A percentile compares a stretch with the other conserved stretches of the same genome.
phyloP scores from a whole-genome alignment of 2,888 invertebrate genomes.

The Coenonympha arcania region DNA sequence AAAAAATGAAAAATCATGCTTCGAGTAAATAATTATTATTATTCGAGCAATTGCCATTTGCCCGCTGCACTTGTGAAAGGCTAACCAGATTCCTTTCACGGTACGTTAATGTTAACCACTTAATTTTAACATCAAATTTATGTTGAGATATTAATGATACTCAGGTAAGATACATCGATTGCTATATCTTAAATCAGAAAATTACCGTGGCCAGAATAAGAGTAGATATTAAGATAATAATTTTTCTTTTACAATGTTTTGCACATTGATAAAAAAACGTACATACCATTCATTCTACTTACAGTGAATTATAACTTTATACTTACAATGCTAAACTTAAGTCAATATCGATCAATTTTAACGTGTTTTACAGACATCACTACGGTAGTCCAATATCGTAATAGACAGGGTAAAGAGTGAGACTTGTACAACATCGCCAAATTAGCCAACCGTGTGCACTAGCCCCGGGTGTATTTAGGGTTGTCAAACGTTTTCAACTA shows the following conservation, averaged over 20 bases:
- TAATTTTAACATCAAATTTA: slow-evolving; percentile 10
- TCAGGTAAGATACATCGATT: background rate
- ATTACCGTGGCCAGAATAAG: background rate
- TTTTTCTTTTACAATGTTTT: too few relatives aligned
- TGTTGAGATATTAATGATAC: slow-evolving; percentile 4
- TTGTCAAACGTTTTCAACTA: too few relatives aligned
- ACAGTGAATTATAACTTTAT: too few relatives aligned
- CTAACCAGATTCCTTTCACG: slow-evolving; percentile 12
- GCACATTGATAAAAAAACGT: background rate
- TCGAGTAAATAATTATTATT: background rate
- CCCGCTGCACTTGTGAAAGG: slow-evolving; percentile 5
- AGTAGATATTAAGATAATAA: too few relatives aligned
- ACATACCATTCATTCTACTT: too few relatives aligned
- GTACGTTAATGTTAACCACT: slow-evolving; percentile 11
- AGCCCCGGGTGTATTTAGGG: slow-evolving; percentile 60
- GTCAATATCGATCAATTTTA: slow-evolving; percentile 12
- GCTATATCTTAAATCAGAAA: background rate
- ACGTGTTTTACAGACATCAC: slow-evolving; percentile 19
- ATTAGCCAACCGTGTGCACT: slow-evolving; percentile 68
- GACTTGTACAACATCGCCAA: slow-evolving; percentile 73
- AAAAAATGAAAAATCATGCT: too few relatives aligned
- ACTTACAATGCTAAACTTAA: background rate
- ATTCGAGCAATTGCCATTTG: slow-evolving; percentile 3
- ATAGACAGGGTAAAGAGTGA: slow-evolving; percentile 72
- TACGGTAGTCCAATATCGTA: slow-evolving; percentile 60